phyloP scores from a whole-genome alignment of 2,797 vertebrate genomes.

The Atherinosoma microstoma region DNA sequence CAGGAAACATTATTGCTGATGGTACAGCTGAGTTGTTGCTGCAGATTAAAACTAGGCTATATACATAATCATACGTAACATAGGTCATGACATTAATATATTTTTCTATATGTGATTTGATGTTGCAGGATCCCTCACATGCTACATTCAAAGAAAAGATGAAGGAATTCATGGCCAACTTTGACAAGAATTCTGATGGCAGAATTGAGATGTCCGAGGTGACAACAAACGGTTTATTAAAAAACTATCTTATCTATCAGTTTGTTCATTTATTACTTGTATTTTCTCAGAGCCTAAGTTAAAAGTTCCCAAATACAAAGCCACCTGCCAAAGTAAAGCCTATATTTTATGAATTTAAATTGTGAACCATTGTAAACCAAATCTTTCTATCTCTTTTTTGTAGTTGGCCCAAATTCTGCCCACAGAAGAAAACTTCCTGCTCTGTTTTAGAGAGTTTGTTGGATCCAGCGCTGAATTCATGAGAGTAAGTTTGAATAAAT shows the following conservation, averaged over 20 bases:
- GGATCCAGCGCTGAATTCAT: conserved; percentile 94
- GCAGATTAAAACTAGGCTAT: background rate
- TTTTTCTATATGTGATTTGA: conserved; percentile 16
- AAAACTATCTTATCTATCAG: background rate
- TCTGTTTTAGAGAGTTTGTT: conserved; percentile 95
- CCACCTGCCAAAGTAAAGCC: background rate
- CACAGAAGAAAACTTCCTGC: conserved; percentile 96
- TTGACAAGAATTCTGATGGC: conserved; percentile 92
- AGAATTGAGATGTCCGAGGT: conserved; percentile 97
- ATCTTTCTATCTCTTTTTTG: background rate
- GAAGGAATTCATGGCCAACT: conserved; percentile 93
- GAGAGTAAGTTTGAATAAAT: conserved; percentile 83
- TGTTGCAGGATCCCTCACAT: conserved; percentile 83
- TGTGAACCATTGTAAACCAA: background rate
- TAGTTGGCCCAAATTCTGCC: conserved; percentile 97
- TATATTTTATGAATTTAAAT: background rate
- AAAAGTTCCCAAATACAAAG: background rate
- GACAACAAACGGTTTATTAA: conserved; percentile 41
- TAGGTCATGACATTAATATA: background rate
- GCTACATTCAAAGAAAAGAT: conserved; percentile 89
- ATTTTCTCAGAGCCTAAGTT: background rate
- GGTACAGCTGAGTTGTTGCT: background rate
- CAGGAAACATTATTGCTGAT: background rate
- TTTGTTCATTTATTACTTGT: background rate
- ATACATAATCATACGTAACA: background rate